Base-by-base conservation (phyloP, 2,113 vertebrate genomes). In the Neoarius graeffei region DNA sequence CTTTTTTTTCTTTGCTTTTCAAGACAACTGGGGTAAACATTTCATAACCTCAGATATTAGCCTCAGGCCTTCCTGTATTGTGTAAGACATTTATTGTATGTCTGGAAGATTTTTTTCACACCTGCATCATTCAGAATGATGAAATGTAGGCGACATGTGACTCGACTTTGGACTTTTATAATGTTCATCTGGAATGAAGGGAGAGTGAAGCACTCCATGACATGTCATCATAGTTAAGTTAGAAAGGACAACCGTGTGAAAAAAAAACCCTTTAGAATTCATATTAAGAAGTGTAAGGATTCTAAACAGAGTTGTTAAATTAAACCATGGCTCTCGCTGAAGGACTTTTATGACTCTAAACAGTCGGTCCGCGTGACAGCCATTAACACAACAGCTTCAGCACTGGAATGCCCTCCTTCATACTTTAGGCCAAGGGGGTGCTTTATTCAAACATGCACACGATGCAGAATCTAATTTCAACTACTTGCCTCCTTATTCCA, bases 331-430 rank as follows among this genome's bases (percentile, higher is more conserved):
- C 35, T 17, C 69, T 77, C 15, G 69, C 35, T 23, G 19, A 59
- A 23, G n/a, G 54, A 42, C 62, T 76, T 88, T 90, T 11, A 56
- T 4, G 83, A 50, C 84, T 59, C 52, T 19, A 54, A 84, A 66
- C 64, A 86, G n/a, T 62, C 27, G 62, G 27, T 5, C 62, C 5
- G 19, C 52, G 73, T 48, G 64, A 52, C 52, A 77, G 35, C 48
- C 52, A 6, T 85, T 60, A 85, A 50, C 87, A 76, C 52, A 56
- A 54, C 80, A 82, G 56, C 25, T 59, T 6, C 23, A 57, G 81
- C 27, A 5, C 59, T 87, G 85, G 87, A 81, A 89, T 89, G 87
- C 74, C 83, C 82, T 87, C 76, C 89, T 85, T 64, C 82, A 69
- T 62, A 73, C 73, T 79, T 77, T 69, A 79, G 35, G 35, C 20